Base-by-base conservation (phyloP, 2,797 vertebrate species). In the Intellagama lesueurii region DNA sequence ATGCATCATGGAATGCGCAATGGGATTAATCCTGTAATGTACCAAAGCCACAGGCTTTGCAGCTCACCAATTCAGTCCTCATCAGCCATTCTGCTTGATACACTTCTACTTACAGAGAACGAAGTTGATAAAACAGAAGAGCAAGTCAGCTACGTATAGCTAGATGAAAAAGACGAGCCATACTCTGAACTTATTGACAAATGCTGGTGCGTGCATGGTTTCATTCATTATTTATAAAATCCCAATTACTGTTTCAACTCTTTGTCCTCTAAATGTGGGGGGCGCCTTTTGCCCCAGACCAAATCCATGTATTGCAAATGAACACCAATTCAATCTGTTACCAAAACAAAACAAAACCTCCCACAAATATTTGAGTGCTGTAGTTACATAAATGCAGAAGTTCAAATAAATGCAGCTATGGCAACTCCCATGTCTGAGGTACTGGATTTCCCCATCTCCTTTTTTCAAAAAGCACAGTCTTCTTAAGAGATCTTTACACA, bases 1-100 rank as follows among this genome's bases (percentile, higher is more conserved):
- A 99, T 98, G 96, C 97, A 97, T 16, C 97, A 97, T 7, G 97
- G 98, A 64, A 98, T 98, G 97, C 97, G 96, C 92, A 99, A 99
- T 1, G 98, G 98, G n/a, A 98, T 98, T 87, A 98, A 98, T 89
- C 93, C 98, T 70, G 97, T 97, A 70, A 96, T 96, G 95, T 98
- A 98, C 92, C 98, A 98, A 94, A 99, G 98, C 93, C 98, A 98
- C 68, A 97, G 97, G 90, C 95, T 97, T 87, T 95, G 90, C n/a
- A 97, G 97, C 52, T 92, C 97, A 28, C 96, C 97, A 68, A 95
- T 95, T 30, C 98, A 98, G 91, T 94, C 97, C 9, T 96, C 98
- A 4, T 96, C 96, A 0, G 95, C 97, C 47, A 94, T 99, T 89
- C 94, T 98, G 94, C 91, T 98, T 90, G 98, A 99, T 44, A 98